Percentiles rank a stretch among this genome's conserved stretches.
Evolutionary conservation across 2,888 invertebrate genomes (phyloP).

Genomic region (Pelosia muscerda): DNA sequence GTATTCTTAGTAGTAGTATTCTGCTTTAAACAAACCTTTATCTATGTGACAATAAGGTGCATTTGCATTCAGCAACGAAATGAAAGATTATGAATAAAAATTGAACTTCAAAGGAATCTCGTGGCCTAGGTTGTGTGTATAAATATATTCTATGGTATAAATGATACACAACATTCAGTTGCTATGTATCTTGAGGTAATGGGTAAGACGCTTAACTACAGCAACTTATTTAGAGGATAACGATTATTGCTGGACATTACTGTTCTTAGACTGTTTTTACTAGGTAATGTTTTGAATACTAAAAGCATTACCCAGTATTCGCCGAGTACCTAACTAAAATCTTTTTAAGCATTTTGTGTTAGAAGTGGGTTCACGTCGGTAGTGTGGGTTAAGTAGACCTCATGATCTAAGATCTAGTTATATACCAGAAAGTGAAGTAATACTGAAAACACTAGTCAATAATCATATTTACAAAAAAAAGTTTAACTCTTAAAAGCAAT

Average conservation of each 20-base stretch:
- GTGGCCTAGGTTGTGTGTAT: slow-evolving; percentile 12
- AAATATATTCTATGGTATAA: slow-evolving; percentile 29
- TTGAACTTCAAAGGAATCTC: background rate
- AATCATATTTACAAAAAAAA: background rate
- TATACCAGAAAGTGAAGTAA: background rate
- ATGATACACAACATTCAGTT: slow-evolving; percentile 62
- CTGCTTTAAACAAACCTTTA: too few relatives aligned
- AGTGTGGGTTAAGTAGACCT: too few relatives aligned
- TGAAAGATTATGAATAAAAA: too few relatives aligned
- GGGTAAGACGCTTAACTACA: slow-evolving; percentile 69
- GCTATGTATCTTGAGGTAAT: slow-evolving; percentile 72
- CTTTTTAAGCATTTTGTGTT: too few relatives aligned
- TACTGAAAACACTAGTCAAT: background rate
- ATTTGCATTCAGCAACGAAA: too few relatives aligned
- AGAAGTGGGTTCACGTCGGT: too few relatives aligned
- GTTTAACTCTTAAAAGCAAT: background rate
- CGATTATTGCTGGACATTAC: slow-evolving; percentile 79
- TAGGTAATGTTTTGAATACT: slow-evolving; percentile 42
- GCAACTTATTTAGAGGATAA: slow-evolving; percentile 76
- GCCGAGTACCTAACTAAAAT: too few relatives aligned
- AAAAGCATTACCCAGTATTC: too few relatives aligned
- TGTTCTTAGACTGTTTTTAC: slow-evolving; percentile 66
- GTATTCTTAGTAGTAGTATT: too few relatives aligned
- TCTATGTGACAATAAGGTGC: too few relatives aligned
- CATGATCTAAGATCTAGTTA: too few relatives aligned